phyloP scores from a whole-genome alignment of 2,888 invertebrate genomes.

The Alentia gelatinosa region DNA sequence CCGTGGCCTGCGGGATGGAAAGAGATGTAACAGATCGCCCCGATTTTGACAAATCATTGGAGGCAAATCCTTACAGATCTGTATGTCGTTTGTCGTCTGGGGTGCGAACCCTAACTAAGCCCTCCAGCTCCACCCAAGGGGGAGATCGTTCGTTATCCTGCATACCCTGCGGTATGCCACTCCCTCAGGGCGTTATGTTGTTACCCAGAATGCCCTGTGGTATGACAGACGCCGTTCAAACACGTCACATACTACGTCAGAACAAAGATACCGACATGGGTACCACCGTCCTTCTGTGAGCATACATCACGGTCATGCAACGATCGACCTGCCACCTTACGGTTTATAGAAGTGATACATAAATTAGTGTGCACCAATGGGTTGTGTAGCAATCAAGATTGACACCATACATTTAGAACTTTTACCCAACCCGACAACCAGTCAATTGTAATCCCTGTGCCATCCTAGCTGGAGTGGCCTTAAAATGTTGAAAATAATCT shows the following conservation, averaged over 20 bases:
- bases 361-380: neutral
- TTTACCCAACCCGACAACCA: too few relatives aligned
- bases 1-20: neutral
- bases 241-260: neutral
- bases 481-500: too few relatives aligned
- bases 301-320: neutral
- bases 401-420: too few relatives aligned
- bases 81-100: neutral
- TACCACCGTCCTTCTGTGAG: neutral
- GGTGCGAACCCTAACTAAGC: neutral
- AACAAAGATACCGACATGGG: neutral
- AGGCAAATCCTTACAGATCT: neutral
- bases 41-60: neutral
- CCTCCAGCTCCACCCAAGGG: too few relatives aligned
- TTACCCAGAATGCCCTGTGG: neutral
- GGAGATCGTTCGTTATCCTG: too few relatives aligned
- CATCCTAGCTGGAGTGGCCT: too few relatives aligned
- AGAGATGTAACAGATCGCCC: neutral
- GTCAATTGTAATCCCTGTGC: too few relatives aligned
- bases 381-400: too few relatives aligned
- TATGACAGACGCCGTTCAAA: slow-evolving; percentile 14
- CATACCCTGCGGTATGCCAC: too few relatives aligned
- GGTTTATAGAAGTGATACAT: neutral
- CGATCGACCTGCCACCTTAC: neutral
- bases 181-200: neutral